Conservation (phyloP, 2,113 vertebrate genomes). For the Riparia riparia region DNA sequence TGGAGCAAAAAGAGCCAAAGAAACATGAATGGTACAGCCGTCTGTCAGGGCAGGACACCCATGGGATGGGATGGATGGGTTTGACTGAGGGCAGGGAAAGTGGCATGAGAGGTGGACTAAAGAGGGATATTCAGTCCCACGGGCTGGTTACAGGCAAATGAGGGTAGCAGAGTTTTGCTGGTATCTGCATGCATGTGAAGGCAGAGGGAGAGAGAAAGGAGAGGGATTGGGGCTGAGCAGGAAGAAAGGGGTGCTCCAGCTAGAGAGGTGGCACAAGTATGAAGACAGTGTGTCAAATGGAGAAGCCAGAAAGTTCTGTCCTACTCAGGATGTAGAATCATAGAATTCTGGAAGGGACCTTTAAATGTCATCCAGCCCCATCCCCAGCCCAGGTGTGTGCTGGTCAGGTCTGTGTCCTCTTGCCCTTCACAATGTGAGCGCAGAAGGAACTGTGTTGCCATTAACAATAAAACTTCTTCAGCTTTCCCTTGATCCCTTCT, state of each 20-base stretch:
- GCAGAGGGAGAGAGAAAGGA: not conserved
- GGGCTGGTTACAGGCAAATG: not conserved
- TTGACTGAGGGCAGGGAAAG: not conserved
- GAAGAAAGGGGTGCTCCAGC: not conserved
- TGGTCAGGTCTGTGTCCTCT: not conserved
- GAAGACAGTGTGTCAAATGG: rapidly evolving
- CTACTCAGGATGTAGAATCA: not conserved
- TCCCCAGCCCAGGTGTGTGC: not conserved
- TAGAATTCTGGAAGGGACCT: not conserved
- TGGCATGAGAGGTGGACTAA: not conserved
- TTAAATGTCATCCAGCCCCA: not conserved
- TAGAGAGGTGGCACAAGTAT: not conserved
- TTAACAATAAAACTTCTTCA: not conserved
- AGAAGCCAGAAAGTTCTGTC: not conserved
- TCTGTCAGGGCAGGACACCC: not conserved
- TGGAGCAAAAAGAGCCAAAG: not conserved
- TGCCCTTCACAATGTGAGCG: rapidly evolving
- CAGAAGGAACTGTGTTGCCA: not conserved
- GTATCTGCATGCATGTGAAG: not conserved
- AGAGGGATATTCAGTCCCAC: not conserved
- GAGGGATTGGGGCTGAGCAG: not conserved
- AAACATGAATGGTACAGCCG: not conserved
- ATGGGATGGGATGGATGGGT: not conserved
- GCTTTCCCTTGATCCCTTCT: not conserved
- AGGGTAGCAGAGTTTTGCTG: not conserved